Percentiles rank a stretch among this genome's conserved stretches.
phyloP scores from a whole-genome alignment of 2,113 vertebrate species.

The Merops nubicus region DNA sequence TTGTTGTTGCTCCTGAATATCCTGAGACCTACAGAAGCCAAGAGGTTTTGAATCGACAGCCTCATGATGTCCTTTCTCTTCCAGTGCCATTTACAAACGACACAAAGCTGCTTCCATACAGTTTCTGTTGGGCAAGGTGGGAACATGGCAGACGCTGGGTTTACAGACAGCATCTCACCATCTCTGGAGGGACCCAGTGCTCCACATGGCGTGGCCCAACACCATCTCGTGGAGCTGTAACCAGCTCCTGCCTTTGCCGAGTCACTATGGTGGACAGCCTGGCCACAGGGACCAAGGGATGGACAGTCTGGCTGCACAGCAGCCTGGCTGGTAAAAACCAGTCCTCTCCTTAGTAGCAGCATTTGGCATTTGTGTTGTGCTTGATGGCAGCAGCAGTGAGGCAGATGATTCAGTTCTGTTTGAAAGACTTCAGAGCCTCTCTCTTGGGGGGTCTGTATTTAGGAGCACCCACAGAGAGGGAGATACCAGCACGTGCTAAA shows the following conservation, averaged over 20 bases:
- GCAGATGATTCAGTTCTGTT: not conserved
- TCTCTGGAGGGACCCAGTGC: not conserved
- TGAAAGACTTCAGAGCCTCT: not conserved
- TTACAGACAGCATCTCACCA: not conserved
- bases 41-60: not conserved
- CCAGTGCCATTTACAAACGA: not conserved
- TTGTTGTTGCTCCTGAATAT: not conserved
- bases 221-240: not conserved
- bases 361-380: not conserved
- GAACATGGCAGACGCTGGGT: not conserved
- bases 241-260: not conserved
- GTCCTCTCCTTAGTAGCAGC: not conserved
- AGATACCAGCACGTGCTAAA: not conserved
- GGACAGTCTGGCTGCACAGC: not conserved
- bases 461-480: not conserved
- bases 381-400: not conserved
- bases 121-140: not conserved
- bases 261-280: not conserved
- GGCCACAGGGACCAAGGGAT: not conserved
- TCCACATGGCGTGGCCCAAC: rapidly evolving
- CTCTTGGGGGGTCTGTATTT: not conserved
- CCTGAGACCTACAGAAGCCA: not conserved
- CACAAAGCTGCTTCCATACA: not conserved
- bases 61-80: not conserved
- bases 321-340: not conserved